Evolutionary conservation across 2,797 vertebrate species (phyloP).

Genomic region (Molossus molossus): DNA sequence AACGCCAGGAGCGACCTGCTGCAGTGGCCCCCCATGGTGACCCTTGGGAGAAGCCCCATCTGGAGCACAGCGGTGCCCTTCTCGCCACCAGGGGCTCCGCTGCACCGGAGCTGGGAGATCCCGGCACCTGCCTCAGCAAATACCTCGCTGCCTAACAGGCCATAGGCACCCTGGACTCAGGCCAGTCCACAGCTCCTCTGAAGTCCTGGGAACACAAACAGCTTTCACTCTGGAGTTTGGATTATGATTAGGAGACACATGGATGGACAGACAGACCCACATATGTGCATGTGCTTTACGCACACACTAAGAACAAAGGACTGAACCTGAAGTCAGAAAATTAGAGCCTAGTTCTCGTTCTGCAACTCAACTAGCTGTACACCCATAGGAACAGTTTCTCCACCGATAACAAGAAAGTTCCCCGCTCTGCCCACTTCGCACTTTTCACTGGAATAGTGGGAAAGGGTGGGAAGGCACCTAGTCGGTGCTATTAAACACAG

Average conservation of each 20-base stretch:
- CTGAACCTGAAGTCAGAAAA: neutral
- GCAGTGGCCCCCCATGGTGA: rapidly evolving
- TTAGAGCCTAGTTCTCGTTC: neutral
- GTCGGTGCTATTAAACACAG: neutral
- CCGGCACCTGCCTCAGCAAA: neutral
- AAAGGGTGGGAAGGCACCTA: neutral
- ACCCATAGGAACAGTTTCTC: neutral
- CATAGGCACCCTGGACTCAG: neutral
- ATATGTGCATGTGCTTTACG: neutral
- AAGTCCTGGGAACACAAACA: neutral
- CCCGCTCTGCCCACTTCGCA: neutral
- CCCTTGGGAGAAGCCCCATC: neutral
- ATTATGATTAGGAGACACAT: neutral
- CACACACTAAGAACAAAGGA: neutral
- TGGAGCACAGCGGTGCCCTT: neutral
- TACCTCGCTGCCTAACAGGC: neutral
- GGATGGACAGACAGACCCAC: neutral
- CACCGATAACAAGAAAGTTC: neutral
- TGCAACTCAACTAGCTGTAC: neutral
- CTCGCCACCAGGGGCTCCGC: neutral
- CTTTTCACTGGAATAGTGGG: neutral
- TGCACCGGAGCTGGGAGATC: rapidly evolving
- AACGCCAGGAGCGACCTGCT: neutral
- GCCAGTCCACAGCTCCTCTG: neutral
- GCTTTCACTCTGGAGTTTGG: neutral